Percentiles rank a stretch among this genome's conserved stretches.
Conservation (phyloP, 2,113 vertebrate genomes). For the Beaufortia kweichowensis region DNA sequence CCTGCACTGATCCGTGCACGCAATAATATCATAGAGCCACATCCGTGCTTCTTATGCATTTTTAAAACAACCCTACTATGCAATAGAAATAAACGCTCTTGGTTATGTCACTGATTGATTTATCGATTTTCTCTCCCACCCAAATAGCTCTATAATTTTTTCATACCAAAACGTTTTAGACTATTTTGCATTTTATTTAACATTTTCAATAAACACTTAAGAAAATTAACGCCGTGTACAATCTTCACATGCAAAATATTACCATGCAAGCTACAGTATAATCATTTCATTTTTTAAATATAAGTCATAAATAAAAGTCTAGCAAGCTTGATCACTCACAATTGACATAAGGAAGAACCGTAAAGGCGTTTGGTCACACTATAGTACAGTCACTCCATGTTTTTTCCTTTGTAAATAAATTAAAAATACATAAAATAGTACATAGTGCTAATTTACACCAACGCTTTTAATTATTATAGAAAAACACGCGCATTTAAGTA, state of each 20-base stretch:
- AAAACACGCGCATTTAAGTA: not conserved
- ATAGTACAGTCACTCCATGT: not conserved
- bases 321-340: not conserved
- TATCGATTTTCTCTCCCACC: not conserved
- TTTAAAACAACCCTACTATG: conserved; percentile 11
- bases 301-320: not conserved
- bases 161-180: not conserved
- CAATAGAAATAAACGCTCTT: conserved; percentile 7
- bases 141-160: not conserved
- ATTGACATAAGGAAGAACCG: not conserved
- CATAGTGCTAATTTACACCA: not conserved
- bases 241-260: not conserved
- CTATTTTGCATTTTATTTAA: not conserved
- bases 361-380: not conserved
- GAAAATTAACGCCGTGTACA: not conserved
- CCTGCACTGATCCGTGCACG: conserved; percentile 38
- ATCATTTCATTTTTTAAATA: not conserved
- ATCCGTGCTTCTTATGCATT: conserved; percentile 14
- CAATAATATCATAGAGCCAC: conserved; percentile 30
- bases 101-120: not conserved
- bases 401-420: not conserved
- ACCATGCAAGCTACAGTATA: not conserved
- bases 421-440: not conserved
- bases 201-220: not conserved
- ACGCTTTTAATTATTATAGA: not conserved